Percentiles rank a stretch among this genome's conserved stretches.
Conservation (phyloP, 2,888 invertebrate species). For the Lapara coniferarum region DNA sequence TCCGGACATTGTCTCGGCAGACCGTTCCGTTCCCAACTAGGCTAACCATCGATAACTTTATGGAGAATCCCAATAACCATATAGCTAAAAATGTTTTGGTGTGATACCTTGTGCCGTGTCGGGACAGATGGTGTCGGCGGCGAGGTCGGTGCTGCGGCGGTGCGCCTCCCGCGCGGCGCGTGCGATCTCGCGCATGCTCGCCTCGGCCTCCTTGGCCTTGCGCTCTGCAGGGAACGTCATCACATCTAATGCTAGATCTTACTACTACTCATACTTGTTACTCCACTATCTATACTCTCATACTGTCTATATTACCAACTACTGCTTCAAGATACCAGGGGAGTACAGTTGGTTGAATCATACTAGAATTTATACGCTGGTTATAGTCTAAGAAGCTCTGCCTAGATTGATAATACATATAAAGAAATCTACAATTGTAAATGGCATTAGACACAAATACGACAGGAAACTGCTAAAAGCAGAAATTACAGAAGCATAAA, state of each 20-base stretch:
- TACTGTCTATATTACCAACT: not conserved
- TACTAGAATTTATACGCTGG: too few species aligned
- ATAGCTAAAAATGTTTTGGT: not conserved
- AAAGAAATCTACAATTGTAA: too few species aligned
- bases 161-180: slow-evolving; percentile 87
- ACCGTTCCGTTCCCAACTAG: too few species aligned
- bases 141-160: slow-evolving; percentile 78
- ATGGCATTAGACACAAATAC: too few species aligned
- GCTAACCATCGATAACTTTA: too few species aligned
- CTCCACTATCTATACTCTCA: too few species aligned
- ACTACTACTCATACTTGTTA: not conserved
- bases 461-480: not conserved
- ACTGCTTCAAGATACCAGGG: too few species aligned
- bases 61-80: too few species aligned
- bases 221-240: slow-evolving; percentile 73
- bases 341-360: too few species aligned
- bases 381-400: too few species aligned
- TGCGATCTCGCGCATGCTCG: slow-evolving; percentile 87
- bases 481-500: not conserved
- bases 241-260: not conserved
- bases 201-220: slow-evolving; percentile 88
- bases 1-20: too few species aligned
- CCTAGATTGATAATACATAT: too few species aligned
- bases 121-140: slow-evolving; percentile 53
- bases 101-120: slow-evolving; percentile 54